Percentiles rank a stretch among this genome's conserved stretches.
Evolutionary conservation across 2,113 vertebrate genomes (phyloP).

Genomic region (Brienomyrus longianalis): DNA sequence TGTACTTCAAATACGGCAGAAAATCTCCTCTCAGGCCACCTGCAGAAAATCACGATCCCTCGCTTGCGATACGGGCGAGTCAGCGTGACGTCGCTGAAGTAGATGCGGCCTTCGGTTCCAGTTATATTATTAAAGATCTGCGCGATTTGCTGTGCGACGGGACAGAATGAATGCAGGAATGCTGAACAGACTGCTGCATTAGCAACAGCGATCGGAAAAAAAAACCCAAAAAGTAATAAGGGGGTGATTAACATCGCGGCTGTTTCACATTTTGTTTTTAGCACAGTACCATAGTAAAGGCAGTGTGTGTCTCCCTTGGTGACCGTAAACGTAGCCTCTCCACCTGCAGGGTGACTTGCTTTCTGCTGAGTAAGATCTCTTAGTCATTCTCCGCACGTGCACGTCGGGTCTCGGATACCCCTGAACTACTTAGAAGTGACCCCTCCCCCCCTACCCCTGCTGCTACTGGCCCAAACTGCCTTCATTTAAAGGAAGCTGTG

Average conservation of each 20-base stretch:
- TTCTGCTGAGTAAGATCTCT: neutral
- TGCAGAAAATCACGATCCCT: neutral
- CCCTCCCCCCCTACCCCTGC: neutral
- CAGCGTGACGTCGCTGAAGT: neutral
- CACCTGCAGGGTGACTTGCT: neutral
- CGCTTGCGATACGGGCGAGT: neutral
- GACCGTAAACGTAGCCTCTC: neutral
- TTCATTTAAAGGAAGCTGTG: neutral
- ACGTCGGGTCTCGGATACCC: neutral
- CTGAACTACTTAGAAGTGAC: constrained; percentile 34
- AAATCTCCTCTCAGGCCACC: neutral
- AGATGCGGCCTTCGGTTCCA: neutral
- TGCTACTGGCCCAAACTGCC: constrained; percentile 24
- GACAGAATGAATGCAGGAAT: neutral
- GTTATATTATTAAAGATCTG: neutral
- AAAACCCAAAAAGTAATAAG: neutral
- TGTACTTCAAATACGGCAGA: neutral
- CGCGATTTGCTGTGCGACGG: neutral
- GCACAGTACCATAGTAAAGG: neutral
- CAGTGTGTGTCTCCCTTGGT: neutral
- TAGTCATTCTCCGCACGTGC: neutral
- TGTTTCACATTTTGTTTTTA: neutral
- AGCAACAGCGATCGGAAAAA: neutral
- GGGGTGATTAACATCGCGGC: neutral
- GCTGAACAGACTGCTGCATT: neutral